Evolutionary conservation across 1,140 invertebrate species (phyloP), one percentile per base, ranked within the genome.

Genomic region (Bicyclus anynana): DNA sequence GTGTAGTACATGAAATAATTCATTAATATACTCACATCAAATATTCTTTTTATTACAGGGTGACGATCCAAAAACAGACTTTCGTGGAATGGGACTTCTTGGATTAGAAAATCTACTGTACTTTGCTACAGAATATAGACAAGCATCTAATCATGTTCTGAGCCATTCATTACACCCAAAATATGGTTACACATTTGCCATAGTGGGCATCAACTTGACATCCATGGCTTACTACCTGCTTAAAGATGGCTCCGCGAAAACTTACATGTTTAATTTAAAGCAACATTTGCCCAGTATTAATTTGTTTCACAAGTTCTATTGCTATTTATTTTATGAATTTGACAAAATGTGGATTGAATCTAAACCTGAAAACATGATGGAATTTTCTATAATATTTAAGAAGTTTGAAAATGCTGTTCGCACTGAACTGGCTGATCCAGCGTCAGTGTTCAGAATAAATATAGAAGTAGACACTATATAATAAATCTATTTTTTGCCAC

Each of bases 31-130:
- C n/a, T n/a, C n/a, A n/a, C 10, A 10, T 3, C 12, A 33, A 10
- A 33, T 33, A 13, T 7, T 17, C 37, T 27, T 65, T 68, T 52
- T 87, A n/a, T n/a, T 90, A 80, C 94, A 98, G 91, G 98, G 98
- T 12, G 95, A 98, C 71, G 97, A 99, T 90, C 98, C 98, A 0
- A 95, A 96, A 86, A 99, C 98, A 1, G 98, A 99, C 90, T 99
- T 99, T 76, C 92, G 98, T 44, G 98, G 98, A 54, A 99, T 99
- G 97, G 98, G 98, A 53, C 84, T 98, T n/a, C 90, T 99, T 12
- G 97, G 97, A 2, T 84, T 99, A 18, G 94, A 98, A 70, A 98
- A 99, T 88, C 88, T 99, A 2, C 76, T 98, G 70, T 98, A 93
- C 81, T 98, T 99, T 90, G 95, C 95, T 42, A 91, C 91, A 53